Base-by-base conservation (phyloP, 2,888 invertebrate species). In the Lepidocyrtoides sp. region DNA sequence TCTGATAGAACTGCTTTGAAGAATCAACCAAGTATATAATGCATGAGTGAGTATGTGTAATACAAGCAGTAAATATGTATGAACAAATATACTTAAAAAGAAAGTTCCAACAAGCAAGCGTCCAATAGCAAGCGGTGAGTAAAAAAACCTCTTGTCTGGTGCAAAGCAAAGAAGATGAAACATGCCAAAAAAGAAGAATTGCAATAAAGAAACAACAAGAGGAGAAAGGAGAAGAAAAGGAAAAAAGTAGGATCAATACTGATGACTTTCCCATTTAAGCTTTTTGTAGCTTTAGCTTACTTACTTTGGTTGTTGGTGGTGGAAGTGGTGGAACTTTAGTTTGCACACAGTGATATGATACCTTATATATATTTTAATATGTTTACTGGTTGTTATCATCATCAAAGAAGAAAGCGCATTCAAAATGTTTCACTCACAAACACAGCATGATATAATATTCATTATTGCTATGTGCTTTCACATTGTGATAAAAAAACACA, bases 201-300 rank as follows among this genome's bases (percentile, higher is more conserved):
- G 77, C 77, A 79, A 60, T 54, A 75, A 63, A 60, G 51, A 23
- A 41, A 23, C 48, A 75, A 66, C 51, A 51, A 36, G 29, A 66
- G 32, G n/a, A n/a, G n/a, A 66, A 66, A 66, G 29, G 57, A 36
- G 48, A 32, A 83, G 60, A 89, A 66, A 32, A 26, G n/a, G n/a
- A n/a, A n/a, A 54, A 75, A 72, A 75, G 44, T 81, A 51, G 69
- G 83, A 92, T 90, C 92, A 92, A 92, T 92, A 92, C 92, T 92
- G 90, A 92, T 92, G 92, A 86, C 91, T 91, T 69, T 69, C 87
- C 87, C 72, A 66, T 75, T 48, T 75, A 41, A 23, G 60, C 60
- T 26, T 60, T 23, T 5, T 60, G 26, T 57, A 57, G 57, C 17
- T 57, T 51, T n/a, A n/a, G n/a, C n/a, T n/a, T n/a, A 51, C 51